Base-by-base conservation (phyloP, 2,113 vertebrate species). In the Lepus timidus region DNA sequence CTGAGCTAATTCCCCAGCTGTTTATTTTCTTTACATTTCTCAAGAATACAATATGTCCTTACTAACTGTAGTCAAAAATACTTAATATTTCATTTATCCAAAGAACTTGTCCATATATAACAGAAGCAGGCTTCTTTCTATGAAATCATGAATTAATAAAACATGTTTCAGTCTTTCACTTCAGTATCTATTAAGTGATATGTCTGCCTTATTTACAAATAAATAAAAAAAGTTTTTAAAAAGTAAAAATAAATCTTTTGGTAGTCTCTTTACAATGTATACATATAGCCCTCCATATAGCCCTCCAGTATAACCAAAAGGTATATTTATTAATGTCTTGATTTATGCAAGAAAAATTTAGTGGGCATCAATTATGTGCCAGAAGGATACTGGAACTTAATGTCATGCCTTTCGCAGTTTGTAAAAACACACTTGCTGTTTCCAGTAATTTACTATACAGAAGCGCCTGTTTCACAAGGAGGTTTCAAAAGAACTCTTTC, bases 181-280 rank as follows among this genome's bases (percentile, higher is more conserved):
- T 88, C 75, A 95, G 51, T 79, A 88, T 90, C 70, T n/a, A 93
- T 55, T 91, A 95, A 81, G 44, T 84, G 16, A 61, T 82, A 20
- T 64, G 9, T 39, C 62, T 91, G 44, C 29, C 27, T 95, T 79
- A 86, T 64, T 86, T 78, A 74, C 52, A 4, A 61, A 61, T 75
- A 88, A 85, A 61, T 20, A 9, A 39, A 44, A 92, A 74, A 83
- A 10, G 11, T 4, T 10, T 84, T 17, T 39, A 62, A 29, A n/a
- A 64, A n/a, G 4, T 4, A 61, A 29, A 17, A n/a, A 36, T 8
- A 64, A 0, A 61, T 17, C 20, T 27, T 80, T 79, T 49, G 5
- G 6, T 6, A 20, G 68, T 27, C 44, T 82, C 62, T 84, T 70
- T 33, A 75, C 2, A 68, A 23, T 11, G 27, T 74, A 85, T 85